Evolutionary conservation across 1,140 invertebrate genomes (phyloP), one percentile per base, ranked within the genome.

Genomic region (Zaprionus lachaisei): DNA sequence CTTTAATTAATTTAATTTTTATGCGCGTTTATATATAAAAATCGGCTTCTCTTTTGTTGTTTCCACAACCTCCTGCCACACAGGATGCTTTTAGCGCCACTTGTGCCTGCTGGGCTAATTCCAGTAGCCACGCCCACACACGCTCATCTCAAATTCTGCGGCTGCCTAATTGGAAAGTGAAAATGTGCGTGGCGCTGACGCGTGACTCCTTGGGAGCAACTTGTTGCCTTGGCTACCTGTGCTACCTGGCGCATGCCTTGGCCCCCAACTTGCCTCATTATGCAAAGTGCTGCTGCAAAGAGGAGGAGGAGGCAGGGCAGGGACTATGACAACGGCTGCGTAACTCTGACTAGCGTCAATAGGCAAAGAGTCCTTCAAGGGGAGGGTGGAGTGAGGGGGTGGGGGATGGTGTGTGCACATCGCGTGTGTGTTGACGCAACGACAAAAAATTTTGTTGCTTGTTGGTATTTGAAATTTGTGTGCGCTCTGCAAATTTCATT

Each of bases 151-250:
- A 57, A 55, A 72, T 58, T 49, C 22, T 67, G 64, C 44, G 71
- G 71, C 49, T 73, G 75, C 60, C 75, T 77, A 77, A 77, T 77
- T 77, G 63, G 70, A 73, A 67, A 77, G 75, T 77, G 75, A 67
- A 72, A 77, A 87, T 83, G 81, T 76, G 84, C 60, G 63, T 81
- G 78, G 84, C 84, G 84, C 83, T 83, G 78, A 87, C 77, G 84
- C 84, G 84, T 87, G 78, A 76, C 80, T 77, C 69, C 75, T 67
- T 62, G 75, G 57, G 56, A 77, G 38, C 75, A 77, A 80, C 78
- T 80, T 80, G 78, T 77, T 80, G 70, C 75, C 75, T 77, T 77
- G 63, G 73, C 67, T 70, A 75, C 72, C 72, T 70, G 51, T 24
- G 26, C 31, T 37, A 14, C 5, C 26, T 61, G 26, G 17, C 54